These are phyloP conservation scores for Aratinga solstitialis DNA, from an alignment of 2,797 vertebrate species.

Conservation along the genomic window DNA sequence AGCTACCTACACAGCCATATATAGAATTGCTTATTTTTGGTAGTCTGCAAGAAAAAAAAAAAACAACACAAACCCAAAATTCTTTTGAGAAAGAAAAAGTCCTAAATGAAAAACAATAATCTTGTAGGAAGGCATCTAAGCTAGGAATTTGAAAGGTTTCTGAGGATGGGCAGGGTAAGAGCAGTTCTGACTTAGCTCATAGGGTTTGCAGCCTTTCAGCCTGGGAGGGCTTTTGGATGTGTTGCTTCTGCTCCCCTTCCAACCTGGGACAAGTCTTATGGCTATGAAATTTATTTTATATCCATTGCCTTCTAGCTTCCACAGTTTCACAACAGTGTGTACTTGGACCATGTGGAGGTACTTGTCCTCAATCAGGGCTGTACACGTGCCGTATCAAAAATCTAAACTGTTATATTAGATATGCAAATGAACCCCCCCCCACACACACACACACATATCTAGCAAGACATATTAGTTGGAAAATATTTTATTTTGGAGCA, in stretches of 20 bases:
- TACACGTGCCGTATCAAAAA: neutral
- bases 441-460: neutral
- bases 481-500: conserved; percentile 44
- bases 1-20: neutral
- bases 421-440: neutral
- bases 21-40: neutral
- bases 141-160: neutral
- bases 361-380: neutral
- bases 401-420: neutral
- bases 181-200: neutral
- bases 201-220: neutral
- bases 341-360: neutral
- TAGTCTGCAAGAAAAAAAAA: neutral
- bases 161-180: neutral
- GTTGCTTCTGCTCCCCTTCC: neutral
- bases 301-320: neutral
- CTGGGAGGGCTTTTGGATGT: neutral
- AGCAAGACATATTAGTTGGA: conserved; percentile 32
- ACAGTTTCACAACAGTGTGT: neutral
- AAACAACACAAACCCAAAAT: neutral
- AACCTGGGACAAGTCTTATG: neutral
- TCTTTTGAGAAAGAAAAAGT: neutral
- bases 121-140: neutral
- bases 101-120: neutral
- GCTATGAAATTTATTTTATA: neutral